Evolutionary conservation across 2,113 vertebrate species (phyloP).

Genomic region (Osmerus mordax): DNA sequence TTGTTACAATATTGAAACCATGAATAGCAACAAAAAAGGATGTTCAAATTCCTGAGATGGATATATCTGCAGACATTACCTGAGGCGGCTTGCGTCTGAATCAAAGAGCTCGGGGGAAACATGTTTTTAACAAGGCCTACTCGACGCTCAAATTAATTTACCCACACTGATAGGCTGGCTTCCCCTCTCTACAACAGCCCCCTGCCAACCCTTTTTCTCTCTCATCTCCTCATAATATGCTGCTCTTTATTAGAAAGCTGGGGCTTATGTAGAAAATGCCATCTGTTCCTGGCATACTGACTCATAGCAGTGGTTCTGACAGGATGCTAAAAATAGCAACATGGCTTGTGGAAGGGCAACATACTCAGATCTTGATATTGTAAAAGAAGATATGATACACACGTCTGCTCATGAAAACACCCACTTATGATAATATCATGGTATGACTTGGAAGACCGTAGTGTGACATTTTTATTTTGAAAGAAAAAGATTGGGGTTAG

Average conservation of each 20-base stretch:
- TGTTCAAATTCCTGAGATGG: no score
- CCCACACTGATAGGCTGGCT: neutral
- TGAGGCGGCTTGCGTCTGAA: no score
- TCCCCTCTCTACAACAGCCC: neutral
- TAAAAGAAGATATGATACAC: neutral
- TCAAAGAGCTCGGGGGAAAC: no score
- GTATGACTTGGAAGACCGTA: no score
- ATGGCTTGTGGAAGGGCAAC: slow-evolving; percentile 58
- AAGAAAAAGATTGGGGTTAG: no score
- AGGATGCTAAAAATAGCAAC: slow-evolving; percentile 60
- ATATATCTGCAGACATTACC: no score
- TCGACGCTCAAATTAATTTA: neutral
- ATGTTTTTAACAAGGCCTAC: no score
- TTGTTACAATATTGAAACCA: no score
- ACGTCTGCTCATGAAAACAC: no score
- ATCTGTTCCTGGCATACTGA: slow-evolving; percentile 62
- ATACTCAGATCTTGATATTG: neutral
- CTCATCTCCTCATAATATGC: slow-evolving; percentile 13
- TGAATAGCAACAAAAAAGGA: no score
- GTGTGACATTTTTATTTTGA: no score
- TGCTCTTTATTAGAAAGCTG: slow-evolving; percentile 47
- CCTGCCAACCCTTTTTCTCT: neutral
- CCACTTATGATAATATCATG: no score
- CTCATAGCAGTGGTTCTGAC: slow-evolving; percentile 45
- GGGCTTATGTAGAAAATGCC: slow-evolving; percentile 52